These are phyloP conservation scores for Xanthia togata DNA, from an alignment of 2,888 invertebrate species.

Conservation along the genomic window DNA sequence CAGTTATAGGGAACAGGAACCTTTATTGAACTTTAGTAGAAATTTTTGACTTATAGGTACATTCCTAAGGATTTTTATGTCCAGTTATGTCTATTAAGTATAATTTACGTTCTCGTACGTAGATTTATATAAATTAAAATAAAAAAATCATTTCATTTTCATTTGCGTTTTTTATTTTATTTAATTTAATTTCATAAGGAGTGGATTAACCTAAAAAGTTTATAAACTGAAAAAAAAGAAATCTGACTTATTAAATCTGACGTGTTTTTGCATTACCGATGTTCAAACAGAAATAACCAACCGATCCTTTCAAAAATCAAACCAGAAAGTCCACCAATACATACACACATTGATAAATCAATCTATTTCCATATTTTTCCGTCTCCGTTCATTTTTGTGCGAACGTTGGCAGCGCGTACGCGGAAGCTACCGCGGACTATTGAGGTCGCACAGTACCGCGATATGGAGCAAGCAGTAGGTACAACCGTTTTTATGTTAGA, in stretches of 20 bases:
- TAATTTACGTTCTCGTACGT: neutral
- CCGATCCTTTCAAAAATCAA: slow-evolving; percentile 3
- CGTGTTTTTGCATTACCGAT: neutral
- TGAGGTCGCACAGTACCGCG: slow-evolving; percentile 51
- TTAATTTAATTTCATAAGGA: too few relatives aligned
- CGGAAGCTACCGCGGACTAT: slow-evolving; percentile 53
- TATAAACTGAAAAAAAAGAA: too few relatives aligned
- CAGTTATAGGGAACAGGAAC: too few relatives aligned
- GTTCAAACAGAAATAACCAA: slow-evolving; percentile 4
- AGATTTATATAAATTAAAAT: too few relatives aligned
- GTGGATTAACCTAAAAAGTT: too few relatives aligned
- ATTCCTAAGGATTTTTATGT: neutral
- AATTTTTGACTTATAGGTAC: too few relatives aligned
- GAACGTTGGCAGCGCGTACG: slow-evolving; percentile 54
- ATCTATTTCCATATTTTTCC: slow-evolving; percentile 59
- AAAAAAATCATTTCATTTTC: too few relatives aligned
- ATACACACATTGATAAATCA: slow-evolving; percentile 40
- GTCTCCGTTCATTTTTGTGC: slow-evolving; percentile 49
- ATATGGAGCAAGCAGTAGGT: neutral
- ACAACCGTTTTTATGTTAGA: slow-evolving; percentile 18
- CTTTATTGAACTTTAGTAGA: neutral
- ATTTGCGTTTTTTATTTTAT: too few relatives aligned
- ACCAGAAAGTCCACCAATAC: neutral
- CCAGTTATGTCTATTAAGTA: neutral
- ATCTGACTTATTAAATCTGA: too few relatives aligned